Conservation (phyloP, 1,140 invertebrate genomes). For the Aphaenogaster ashmeadi region DNA sequence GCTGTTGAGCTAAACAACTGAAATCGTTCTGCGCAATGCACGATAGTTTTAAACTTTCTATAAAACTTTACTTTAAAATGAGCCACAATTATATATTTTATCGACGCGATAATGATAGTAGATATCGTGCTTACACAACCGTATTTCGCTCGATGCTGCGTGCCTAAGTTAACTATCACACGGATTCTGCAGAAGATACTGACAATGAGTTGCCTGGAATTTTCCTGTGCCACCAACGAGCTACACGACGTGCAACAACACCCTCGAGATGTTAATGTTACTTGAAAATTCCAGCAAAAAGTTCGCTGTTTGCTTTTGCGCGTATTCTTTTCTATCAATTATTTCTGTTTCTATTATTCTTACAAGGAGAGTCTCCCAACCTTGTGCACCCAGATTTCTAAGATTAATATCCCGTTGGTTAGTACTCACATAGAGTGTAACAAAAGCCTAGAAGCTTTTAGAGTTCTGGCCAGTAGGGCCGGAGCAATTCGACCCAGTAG, state of each 20-base stretch:
- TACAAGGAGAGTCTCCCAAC: neutral
- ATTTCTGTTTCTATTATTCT: conserved; percentile 7
- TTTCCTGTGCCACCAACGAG: conserved; percentile 11
- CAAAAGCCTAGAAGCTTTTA: too few relatives aligned
- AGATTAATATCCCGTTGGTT: too few relatives aligned
- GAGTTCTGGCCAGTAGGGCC: too few relatives aligned
- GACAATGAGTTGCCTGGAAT: neutral
- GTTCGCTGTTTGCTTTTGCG: conserved; percentile 6
- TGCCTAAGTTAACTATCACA: neutral
- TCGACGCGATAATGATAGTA: neutral
- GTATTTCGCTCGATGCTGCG: neutral
- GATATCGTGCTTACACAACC: neutral
- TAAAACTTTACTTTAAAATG: neutral
- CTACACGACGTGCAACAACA: conserved; percentile 3
- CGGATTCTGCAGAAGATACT: conserved; percentile 16
- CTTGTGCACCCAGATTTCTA: too few relatives aligned
- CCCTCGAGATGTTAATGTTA: conserved; percentile 3
- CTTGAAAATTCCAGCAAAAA: conserved; percentile 20
- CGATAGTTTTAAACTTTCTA: neutral
- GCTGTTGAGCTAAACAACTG: neutral
- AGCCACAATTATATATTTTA: neutral
- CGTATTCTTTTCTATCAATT: conserved; percentile 14
- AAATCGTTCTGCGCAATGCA: neutral
- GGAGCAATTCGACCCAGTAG: too few relatives aligned
- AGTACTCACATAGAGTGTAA: too few relatives aligned